Conservation (phyloP, 2,113 vertebrate species). For the Ailuropoda melanoleuca region DNA sequence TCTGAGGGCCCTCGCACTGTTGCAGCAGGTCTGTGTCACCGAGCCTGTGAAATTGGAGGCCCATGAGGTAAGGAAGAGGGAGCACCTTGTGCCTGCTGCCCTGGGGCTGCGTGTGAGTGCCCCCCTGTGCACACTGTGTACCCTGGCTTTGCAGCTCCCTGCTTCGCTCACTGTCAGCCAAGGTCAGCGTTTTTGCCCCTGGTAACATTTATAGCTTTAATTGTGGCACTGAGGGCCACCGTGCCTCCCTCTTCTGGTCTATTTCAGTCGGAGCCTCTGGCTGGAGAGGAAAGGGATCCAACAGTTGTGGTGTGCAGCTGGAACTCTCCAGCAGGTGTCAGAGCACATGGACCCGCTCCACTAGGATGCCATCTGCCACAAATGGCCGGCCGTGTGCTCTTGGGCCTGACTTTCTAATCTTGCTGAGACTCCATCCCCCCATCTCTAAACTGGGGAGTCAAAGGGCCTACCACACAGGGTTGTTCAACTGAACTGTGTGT, state of each 20-base stretch:
- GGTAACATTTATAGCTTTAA: not conserved
- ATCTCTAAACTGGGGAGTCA: not conserved
- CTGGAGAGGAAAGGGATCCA: not conserved
- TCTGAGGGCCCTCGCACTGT: not conserved
- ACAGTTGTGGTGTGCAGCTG: not conserved
- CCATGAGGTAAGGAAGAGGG: not conserved
- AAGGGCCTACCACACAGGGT: not conserved
- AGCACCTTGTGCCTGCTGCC: not conserved
- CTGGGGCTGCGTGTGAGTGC: not conserved
- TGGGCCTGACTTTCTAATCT: not conserved
- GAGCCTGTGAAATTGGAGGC: slow-evolving; percentile 61
- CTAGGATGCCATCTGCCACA: not conserved
- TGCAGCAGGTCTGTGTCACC: not conserved
- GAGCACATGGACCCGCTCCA: not conserved
- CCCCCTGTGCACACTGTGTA: not conserved
- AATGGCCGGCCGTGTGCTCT: not conserved
- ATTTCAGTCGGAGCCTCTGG: not conserved
- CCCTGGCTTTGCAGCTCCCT: slow-evolving; percentile 39
- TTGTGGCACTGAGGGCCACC: not conserved
- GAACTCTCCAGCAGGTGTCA: not conserved
- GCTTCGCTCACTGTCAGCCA: not conserved
- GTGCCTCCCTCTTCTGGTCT: not conserved
- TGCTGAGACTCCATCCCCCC: not conserved
- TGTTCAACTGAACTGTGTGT: not conserved
- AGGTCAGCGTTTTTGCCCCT: not conserved